Evolutionary conservation across 2,113 vertebrate genomes (phyloP).

Genomic region (Hepsetus odoe): DNA sequence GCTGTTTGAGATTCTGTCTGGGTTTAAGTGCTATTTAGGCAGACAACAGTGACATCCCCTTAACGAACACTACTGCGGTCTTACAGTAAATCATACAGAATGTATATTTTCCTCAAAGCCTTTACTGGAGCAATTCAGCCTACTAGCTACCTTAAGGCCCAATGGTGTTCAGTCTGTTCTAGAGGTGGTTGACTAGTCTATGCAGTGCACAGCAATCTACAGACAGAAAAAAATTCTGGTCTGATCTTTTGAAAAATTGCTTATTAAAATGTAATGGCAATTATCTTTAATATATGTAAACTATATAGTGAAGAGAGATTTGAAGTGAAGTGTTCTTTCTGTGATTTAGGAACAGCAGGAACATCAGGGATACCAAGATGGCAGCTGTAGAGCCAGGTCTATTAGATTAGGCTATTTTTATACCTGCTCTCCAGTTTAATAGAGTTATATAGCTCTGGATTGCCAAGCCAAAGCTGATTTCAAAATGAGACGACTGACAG

Average conservation of each 20-base stretch:
- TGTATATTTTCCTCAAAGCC: too few relatives aligned
- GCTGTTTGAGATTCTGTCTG: too few relatives aligned
- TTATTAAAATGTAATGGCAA: not conserved
- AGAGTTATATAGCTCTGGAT: constrained; percentile 53
- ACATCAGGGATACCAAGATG: constrained; percentile 40
- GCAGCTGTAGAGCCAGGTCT: constrained; percentile 37
- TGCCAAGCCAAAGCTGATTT: constrained; percentile 50
- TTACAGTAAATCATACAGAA: too few relatives aligned
- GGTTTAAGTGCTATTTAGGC: too few relatives aligned
- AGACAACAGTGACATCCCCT: too few relatives aligned
- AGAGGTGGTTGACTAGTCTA: too few relatives aligned
- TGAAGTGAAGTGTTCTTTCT: constrained; percentile 22
- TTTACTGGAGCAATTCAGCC: too few relatives aligned
- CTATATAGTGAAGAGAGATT: not conserved
- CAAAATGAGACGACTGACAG: constrained; percentile 43
- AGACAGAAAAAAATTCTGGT: not conserved
- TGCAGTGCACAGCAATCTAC: too few relatives aligned
- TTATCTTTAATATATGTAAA: not conserved
- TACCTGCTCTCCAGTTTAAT: constrained; percentile 58
- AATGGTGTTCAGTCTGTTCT: too few relatives aligned
- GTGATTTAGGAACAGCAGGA: constrained; percentile 37
- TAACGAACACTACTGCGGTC: too few relatives aligned
- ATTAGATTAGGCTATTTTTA: constrained; percentile 64
- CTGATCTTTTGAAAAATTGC: not conserved
- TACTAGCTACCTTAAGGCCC: too few relatives aligned